These are phyloP conservation scores for Mus caroli DNA, from an alignment of 2,797 vertebrate genomes.

Conservation along the genomic window DNA sequence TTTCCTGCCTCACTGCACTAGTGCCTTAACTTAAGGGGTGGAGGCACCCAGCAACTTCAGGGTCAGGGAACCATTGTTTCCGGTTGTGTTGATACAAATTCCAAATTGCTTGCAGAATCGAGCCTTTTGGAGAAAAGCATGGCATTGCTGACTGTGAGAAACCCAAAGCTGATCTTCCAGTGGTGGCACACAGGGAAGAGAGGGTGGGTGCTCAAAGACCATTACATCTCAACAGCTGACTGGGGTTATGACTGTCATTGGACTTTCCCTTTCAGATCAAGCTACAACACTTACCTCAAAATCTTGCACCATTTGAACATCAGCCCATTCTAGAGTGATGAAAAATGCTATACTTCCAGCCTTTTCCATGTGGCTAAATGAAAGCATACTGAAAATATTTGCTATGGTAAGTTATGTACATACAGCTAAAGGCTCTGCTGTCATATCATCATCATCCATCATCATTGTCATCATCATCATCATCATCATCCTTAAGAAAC, in stretches of 20 bases:
- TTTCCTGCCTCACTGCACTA: constrained; percentile 70
- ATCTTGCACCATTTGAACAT: constrained; percentile 22
- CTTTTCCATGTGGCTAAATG: background rate
- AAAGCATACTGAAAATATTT: background rate
- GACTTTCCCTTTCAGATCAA: background rate
- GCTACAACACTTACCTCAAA: background rate
- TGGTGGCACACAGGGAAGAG: background rate
- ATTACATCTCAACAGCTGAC: background rate
- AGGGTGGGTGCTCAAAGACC: too few species aligned
- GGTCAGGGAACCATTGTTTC: constrained; percentile 65
- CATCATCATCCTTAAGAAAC: constrained; percentile 1
- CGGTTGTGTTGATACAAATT: constrained; percentile 1
- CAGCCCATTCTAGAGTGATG: background rate
- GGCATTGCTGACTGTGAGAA: background rate
- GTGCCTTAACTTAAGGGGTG: background rate
- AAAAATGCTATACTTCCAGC: background rate
- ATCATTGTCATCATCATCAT: background rate
- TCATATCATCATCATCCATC: background rate
- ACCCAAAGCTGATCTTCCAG: background rate
- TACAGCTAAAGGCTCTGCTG: background rate
- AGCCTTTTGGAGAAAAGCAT: background rate
- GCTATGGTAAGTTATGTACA: background rate
- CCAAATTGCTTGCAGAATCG: background rate
- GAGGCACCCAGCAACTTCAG: background rate
- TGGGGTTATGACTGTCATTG: background rate